Conservation (phyloP, 2,797 vertebrate species). For the Neopelma chrysocephalum region DNA sequence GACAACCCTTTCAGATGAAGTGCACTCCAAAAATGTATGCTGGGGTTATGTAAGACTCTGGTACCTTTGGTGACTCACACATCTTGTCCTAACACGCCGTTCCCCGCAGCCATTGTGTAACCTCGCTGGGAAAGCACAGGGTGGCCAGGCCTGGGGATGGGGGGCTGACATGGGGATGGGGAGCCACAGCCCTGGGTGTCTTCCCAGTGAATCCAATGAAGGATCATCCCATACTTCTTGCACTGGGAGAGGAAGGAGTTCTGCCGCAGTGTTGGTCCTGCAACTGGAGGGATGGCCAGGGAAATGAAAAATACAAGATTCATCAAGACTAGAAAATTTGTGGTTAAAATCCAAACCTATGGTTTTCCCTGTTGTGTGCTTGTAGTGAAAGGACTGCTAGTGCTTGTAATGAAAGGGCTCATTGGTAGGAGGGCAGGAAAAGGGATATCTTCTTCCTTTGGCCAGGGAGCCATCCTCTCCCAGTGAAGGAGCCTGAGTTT, state of each 20-base stretch:
- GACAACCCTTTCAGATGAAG: constrained; percentile 48
- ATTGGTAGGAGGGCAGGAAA: not conserved
- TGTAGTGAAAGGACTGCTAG: not conserved
- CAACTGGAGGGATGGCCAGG: not conserved
- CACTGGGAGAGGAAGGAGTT: not conserved
- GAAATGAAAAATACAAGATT: not conserved
- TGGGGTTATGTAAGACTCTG: not conserved
- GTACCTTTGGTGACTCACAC: constrained; percentile 59
- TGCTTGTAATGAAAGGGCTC: not conserved
- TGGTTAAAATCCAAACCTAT: not conserved
- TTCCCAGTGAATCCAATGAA: not conserved
- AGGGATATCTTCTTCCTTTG: not conserved
- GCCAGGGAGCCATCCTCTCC: not conserved
- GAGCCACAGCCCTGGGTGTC: not conserved
- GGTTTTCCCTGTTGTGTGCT: not conserved
- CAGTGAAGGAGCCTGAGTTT: not conserved
- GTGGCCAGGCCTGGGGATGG: not conserved
- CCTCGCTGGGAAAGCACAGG: not conserved
- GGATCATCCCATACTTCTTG: not conserved
- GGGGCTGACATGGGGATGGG: not conserved
- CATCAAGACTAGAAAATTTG: not conserved
- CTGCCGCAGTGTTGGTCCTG: fast-evolving
- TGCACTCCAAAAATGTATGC: constrained; percentile 5
- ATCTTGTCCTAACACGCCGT: not conserved
- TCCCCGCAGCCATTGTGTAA: constrained; percentile 27